Conservation (phyloP, 2,113 vertebrate genomes). For the Odobenus rosmarus region DNA sequence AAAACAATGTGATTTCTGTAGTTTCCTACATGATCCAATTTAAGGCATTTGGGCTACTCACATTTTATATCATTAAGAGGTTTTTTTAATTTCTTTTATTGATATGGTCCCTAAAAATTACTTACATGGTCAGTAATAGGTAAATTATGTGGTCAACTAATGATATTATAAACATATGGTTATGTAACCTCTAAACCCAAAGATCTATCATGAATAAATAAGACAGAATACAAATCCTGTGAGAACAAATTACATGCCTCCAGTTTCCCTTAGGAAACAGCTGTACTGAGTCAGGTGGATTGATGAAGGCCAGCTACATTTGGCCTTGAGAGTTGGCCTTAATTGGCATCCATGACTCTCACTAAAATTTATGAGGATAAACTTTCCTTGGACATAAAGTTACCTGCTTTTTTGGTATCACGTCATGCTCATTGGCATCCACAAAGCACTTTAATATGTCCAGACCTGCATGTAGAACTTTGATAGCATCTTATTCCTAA, state of each 20-base stretch:
- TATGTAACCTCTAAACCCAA: conserved; percentile 57
- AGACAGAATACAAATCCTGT: conserved; percentile 23
- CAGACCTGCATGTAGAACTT: neutral
- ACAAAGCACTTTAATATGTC: neutral
- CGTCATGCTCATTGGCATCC: neutral
- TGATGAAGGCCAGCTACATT: conserved; percentile 15
- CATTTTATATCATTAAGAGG: conserved; percentile 22
- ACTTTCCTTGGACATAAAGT: neutral
- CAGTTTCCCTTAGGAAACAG: conserved; percentile 34
- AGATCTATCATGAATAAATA: conserved; percentile 56
- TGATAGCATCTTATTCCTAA: neutral
- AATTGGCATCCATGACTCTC: conserved; percentile 16
- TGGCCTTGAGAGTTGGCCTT: conserved; percentile 49
- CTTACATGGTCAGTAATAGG: conserved; percentile 58
- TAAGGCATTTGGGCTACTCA: conserved; percentile 35
- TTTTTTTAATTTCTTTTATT: neutral
- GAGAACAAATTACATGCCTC: conserved; percentile 57
- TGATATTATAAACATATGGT: conserved; percentile 56
- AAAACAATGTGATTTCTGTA: conserved; percentile 54
- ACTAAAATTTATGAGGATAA: conserved; percentile 22
- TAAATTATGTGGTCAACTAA: conserved; percentile 66
- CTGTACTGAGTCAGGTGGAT: conserved; percentile 41
- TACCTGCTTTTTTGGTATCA: neutral
- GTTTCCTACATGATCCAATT: conserved; percentile 42
- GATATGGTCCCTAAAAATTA: conserved; percentile 32